A percentile compares a stretch with the other conserved stretches of the same genome.
These are phyloP conservation scores for Trichechus manatus DNA, from an alignment of 2,113 vertebrate genomes.

Conservation along the genomic window DNA sequence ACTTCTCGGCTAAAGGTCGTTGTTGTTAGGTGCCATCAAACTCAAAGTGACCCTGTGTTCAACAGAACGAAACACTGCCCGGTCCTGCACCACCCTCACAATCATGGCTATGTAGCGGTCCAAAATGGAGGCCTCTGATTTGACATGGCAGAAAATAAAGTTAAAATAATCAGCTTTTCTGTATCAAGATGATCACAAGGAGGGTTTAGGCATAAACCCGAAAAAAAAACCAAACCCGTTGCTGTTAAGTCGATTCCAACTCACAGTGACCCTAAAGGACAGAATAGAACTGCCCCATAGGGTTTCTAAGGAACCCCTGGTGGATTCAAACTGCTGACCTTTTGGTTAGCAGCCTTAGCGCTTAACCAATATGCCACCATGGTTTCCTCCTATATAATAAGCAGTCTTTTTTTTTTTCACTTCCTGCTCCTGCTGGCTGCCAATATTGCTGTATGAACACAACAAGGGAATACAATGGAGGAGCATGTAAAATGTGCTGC, in stretches of 20 bases:
- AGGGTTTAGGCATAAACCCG: not conserved
- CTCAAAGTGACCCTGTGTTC: no score
- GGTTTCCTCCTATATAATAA: not conserved
- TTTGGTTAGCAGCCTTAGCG: no score
- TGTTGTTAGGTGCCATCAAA: no score
- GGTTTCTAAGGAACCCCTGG: no score
- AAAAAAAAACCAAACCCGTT: no score
- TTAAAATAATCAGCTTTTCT: not conserved
- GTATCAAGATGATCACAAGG: not conserved
- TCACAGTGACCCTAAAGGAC: no score
- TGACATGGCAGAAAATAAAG: not conserved
- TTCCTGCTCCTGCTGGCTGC: not conserved
- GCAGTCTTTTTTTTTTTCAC: not conserved
- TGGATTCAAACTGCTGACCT: no score
- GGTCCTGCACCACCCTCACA: no score
- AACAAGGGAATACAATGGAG: not conserved
- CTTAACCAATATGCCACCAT: no score
- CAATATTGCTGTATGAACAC: not conserved
- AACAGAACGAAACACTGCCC: no score
- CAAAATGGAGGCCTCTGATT: not conserved
- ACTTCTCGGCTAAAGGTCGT: not conserved
- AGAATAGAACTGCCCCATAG: no score
- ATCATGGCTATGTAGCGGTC: not conserved
- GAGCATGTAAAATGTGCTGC: not conserved
- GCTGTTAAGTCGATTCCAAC: no score